phyloP scores from a whole-genome alignment of 2,888 invertebrate species.

The Mechanitis mazaeus region DNA sequence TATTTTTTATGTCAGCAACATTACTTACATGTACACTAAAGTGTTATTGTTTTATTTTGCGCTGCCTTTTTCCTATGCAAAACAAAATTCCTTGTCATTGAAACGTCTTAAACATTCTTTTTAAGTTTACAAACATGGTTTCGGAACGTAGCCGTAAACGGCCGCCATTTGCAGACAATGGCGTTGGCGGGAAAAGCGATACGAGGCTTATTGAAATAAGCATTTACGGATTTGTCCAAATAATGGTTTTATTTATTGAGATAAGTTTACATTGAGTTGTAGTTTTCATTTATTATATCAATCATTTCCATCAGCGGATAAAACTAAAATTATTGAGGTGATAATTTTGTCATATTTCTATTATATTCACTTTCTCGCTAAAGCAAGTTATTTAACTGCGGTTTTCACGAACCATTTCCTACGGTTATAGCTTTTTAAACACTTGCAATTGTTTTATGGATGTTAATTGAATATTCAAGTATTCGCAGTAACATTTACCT shows the following conservation, averaged over 20 bases:
- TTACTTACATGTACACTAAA: conserved; percentile 1
- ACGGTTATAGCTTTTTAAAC: conserved; percentile 33
- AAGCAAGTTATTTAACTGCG: not conserved
- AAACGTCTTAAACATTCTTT: conserved; percentile 48
- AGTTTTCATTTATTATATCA: too few relatives aligned
- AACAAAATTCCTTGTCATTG: conserved; percentile 49
- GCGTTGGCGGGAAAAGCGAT: conserved; percentile 56
- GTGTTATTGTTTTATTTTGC: conserved; percentile 24
- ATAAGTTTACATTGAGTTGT: conserved; percentile 17
- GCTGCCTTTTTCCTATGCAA: conserved; percentile 41
- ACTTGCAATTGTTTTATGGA: conserved; percentile 38
- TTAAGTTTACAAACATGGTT: conserved; percentile 46
- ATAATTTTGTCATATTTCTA: not conserved
- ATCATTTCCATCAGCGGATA: not conserved
- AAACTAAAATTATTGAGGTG: not conserved
- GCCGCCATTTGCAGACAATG: conserved; percentile 69
- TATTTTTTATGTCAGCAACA: not conserved
- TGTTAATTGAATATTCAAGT: conserved; percentile 59
- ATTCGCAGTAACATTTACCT: conserved; percentile 33
- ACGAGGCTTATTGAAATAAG: conserved; percentile 40
- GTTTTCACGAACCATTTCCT: conserved; percentile 10
- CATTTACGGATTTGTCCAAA: conserved; percentile 50
- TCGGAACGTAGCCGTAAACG: conserved; percentile 56
- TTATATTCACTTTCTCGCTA: not conserved
- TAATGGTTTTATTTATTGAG: conserved; percentile 41